A percentile compares a stretch with the other conserved stretches of the same genome.
Conservation (phyloP, 2,797 vertebrate genomes). For the Allobates femoralis region DNA sequence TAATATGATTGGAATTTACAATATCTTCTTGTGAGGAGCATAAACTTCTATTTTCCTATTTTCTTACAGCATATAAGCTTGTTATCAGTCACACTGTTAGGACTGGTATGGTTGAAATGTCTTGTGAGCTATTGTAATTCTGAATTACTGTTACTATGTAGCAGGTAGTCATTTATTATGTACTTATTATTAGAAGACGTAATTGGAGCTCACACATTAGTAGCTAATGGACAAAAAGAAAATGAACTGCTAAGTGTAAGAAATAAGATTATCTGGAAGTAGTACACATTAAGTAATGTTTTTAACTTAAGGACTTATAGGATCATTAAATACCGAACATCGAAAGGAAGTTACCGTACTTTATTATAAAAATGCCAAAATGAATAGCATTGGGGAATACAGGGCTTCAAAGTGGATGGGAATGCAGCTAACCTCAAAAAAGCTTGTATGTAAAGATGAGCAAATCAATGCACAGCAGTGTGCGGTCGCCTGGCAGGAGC, state of each 20-base stretch:
- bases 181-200: conserved; percentile 10
- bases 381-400: background rate
- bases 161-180: conserved; percentile 6
- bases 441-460: no score
- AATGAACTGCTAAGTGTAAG: conserved; percentile 20
- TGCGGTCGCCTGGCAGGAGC: no score
- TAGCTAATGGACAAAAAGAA: conserved; percentile 22
- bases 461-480: no score
- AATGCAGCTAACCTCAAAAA: background rate
- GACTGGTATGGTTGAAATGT: background rate
- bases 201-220: conserved; percentile 41
- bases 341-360: conserved; percentile 11
- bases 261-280: background rate
- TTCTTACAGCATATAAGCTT: no score
- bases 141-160: background rate
- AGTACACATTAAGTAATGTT: conserved; percentile 24
- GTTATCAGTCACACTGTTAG: no score
- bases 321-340: conserved; percentile 14
- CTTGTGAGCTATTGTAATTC: background rate
- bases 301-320: conserved; percentile 22
- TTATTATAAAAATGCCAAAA: conserved; percentile 6
- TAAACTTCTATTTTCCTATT: no score
- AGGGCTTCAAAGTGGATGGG: background rate
- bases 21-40: no score
- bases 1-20: no score